phyloP scores from a whole-genome alignment of 2,888 invertebrate species.

The Eilema depressum region DNA sequence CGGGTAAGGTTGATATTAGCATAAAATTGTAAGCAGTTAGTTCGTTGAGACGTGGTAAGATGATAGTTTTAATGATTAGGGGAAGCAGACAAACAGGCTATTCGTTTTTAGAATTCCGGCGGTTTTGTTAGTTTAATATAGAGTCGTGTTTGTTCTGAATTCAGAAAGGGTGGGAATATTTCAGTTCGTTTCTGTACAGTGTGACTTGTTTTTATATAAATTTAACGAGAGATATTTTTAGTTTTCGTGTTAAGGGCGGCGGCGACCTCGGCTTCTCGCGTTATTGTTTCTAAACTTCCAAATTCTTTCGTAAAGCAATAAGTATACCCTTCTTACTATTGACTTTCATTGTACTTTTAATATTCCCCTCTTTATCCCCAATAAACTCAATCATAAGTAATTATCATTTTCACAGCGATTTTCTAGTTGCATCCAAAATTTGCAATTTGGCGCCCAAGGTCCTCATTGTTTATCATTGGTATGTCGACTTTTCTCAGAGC shows the following conservation, averaged over 20 bases:
- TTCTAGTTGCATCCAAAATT: too few relatives aligned
- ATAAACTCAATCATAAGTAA: background rate
- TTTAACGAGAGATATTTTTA: background rate
- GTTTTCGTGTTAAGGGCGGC: background rate
- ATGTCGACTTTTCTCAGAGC: too few relatives aligned
- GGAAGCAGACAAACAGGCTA: conserved; percentile 54
- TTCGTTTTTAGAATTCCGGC: conserved; percentile 57
- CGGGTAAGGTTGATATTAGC: conserved; percentile 37
- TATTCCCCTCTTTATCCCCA: background rate
- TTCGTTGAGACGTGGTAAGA: conserved; percentile 26
- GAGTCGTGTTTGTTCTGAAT: conserved; percentile 24
- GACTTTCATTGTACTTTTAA: background rate
- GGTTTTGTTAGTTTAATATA: conserved; percentile 42
- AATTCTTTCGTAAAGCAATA: background rate
- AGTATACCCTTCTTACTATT: background rate
- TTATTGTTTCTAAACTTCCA: background rate
- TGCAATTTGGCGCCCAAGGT: too few relatives aligned
- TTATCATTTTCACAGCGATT: too few relatives aligned
- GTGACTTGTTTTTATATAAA: background rate
- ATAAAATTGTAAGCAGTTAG: conserved; percentile 28
- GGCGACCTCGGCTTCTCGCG: background rate
- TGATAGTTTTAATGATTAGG: conserved; percentile 62
- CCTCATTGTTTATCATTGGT: too few relatives aligned
- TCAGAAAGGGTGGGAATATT: conserved; percentile 11
- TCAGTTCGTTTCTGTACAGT: background rate